Conservation (phyloP, 2,113 vertebrate species). For the Aspidoscelis tigris region DNA sequence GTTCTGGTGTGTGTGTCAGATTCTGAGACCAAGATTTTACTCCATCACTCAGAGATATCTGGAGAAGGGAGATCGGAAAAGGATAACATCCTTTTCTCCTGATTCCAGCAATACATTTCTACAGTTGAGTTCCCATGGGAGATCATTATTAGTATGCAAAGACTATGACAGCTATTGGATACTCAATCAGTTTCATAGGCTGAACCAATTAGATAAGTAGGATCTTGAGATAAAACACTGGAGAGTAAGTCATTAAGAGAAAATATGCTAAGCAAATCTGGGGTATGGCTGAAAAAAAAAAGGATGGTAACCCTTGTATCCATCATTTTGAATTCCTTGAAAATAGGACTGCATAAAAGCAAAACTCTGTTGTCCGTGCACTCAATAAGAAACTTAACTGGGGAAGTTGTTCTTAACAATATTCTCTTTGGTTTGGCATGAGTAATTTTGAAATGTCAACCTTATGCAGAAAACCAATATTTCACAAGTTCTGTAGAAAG, state of each 20-base stretch:
- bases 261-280: background rate
- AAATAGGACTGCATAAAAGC: background rate
- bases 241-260: too few species aligned
- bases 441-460: background rate
- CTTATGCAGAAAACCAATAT: background rate
- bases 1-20: background rate
- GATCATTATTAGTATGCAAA: background rate
- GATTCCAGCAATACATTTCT: constrained; percentile 9
- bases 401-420: background rate
- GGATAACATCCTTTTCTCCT: background rate
- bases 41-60: background rate
- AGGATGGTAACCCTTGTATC: too few species aligned
- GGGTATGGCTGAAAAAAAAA: background rate
- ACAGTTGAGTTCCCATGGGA: constrained; percentile 1
- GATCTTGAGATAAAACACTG: background rate
- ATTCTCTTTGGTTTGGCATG: background rate
- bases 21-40: background rate
- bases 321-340: background rate
- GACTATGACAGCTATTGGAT: background rate
- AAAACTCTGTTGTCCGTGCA: background rate
- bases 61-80: background rate
- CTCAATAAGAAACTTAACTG: background rate
- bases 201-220: constrained; percentile 12
- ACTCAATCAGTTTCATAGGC: background rate
- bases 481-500: background rate